Evolutionary conservation across 1,140 invertebrate species (phyloP).

Genomic region (Matsumurasca onukii): DNA sequence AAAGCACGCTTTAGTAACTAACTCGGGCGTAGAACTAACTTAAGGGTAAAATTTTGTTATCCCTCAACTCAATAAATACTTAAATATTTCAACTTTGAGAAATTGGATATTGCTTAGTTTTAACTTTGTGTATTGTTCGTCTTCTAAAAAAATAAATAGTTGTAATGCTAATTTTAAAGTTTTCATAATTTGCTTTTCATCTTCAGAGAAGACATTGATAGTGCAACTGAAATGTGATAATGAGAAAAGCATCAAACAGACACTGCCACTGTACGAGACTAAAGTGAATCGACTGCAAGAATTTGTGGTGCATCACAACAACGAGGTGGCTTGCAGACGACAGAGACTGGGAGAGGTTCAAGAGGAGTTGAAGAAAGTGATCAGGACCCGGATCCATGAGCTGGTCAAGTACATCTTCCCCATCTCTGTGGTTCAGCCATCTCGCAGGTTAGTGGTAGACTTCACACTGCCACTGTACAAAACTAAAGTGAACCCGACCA

Average conservation of each 20-base stretch:
- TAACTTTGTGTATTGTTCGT: too few relatives aligned
- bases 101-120: too few relatives aligned
- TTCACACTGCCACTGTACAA: too few relatives aligned
- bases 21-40: too few relatives aligned
- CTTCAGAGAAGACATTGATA: constrained; percentile 51
- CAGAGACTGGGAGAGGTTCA: constrained; percentile 45
- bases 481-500: too few relatives aligned
- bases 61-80: too few relatives aligned
- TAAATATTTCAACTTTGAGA: too few relatives aligned
- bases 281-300: constrained; percentile 60
- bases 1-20: too few relatives aligned
- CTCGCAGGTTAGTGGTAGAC: constrained; percentile 54
- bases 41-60: too few relatives aligned
- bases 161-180: constrained; percentile 19
- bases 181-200: constrained; percentile 37
- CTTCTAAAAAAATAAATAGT: constrained; percentile 3
- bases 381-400: constrained; percentile 63
- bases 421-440: constrained; percentile 58
- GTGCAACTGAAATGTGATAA: constrained; percentile 57
- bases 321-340: constrained; percentile 47
- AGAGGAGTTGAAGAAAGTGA: constrained; percentile 59
- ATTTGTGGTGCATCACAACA: constrained; percentile 55
- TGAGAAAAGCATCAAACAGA: constrained; percentile 51
- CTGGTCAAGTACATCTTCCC: constrained; percentile 77
- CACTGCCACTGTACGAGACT: constrained; percentile 62